Base-by-base conservation (phyloP, 2,888 invertebrate genomes). In the Parnassius orleans region DNA sequence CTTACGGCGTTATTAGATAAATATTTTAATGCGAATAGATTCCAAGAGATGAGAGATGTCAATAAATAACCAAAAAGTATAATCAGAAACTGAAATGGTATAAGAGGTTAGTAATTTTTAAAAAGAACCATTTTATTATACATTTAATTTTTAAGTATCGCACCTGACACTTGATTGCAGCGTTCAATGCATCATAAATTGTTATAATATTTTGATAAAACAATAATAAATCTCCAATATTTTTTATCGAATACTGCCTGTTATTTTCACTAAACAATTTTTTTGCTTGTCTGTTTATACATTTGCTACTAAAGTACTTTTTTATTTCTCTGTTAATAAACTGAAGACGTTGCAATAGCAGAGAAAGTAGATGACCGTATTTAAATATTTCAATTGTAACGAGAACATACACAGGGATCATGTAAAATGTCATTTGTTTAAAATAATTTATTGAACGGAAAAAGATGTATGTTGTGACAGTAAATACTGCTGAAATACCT, bases 81-180 rank as follows among this genome's bases (percentile, higher is more conserved):
- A 2, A 50, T 3, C 1, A 54, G 0, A 43, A 54, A 60, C 60
- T 54, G 54, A n/a, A 60, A 60, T 9, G n/a, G 46, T n/a, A 47
- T 11, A 53, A 42, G 11, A 19, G 15, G 10, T 57, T 43, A 42
- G 42, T 43, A 15, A n/a, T 0, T 15, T 3, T 10, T 43, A 10
- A 10, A 24, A 42, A 12, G 10, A 50, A 43, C 12, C 10, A 15
- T 15, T 11, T 9, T 33, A 56, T n/a, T n/a, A 19, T 9, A 12
- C 10, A 51, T 9, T 15, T 19, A 10, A 50, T 15, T n/a, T 33
- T 48, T 15, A 3, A 9, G n/a, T 1, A 10, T 19, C 24, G 10
- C n/a, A 60, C 60, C 60, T 53, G 60, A 60, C 42, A 42, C 48
- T 48, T 53, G 12, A 60, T 60, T 19, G 60, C 53, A 14, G 53